Evolutionary conservation across 2,113 vertebrate genomes (phyloP).

Genomic region (Desmodus rotundus): DNA sequence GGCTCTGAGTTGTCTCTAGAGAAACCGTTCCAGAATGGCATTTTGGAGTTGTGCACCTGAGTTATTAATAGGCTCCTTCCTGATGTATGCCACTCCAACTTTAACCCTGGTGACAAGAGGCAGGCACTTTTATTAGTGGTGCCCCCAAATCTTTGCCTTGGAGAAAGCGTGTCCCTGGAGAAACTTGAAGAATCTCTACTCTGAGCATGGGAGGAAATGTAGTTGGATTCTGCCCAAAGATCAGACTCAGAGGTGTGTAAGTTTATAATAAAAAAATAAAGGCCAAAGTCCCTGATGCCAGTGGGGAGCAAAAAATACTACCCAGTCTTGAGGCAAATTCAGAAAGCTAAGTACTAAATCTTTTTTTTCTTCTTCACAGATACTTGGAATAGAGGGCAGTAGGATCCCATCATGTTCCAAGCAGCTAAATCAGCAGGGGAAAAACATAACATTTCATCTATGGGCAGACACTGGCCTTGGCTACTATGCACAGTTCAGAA

Average conservation of each 20-base stretch:
- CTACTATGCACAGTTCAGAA: neutral
- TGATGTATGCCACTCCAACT: conserved; percentile 42
- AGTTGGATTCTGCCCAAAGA: conserved; percentile 19
- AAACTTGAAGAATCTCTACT: conserved; percentile 41
- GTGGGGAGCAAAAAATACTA: neutral
- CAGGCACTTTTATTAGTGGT: conserved; percentile 62
- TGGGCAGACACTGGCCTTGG: neutral
- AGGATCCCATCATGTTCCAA: neutral
- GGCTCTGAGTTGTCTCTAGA: conserved; percentile 53
- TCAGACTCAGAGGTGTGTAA: conserved; percentile 13
- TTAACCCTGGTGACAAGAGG: conserved; percentile 43
- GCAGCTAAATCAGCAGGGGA: neutral
- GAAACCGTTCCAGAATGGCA: conserved; percentile 54
- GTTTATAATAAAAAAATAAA: neutral
- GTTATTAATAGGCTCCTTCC: conserved; percentile 58
- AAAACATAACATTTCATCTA: neutral
- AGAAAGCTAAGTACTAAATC: neutral
- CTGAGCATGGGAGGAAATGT: conserved; percentile 44
- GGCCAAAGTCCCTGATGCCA: neutral
- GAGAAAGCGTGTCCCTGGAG: conserved; percentile 49
- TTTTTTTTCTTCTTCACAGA: neutral
- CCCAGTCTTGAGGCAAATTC: neutral
- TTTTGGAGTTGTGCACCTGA: conserved; percentile 69
- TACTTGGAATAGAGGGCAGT: neutral
- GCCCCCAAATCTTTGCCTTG: conserved; percentile 38